phyloP scores from a whole-genome alignment of 92 coral and sea anemone species.

The Isaurus tuberculatus region DNA sequence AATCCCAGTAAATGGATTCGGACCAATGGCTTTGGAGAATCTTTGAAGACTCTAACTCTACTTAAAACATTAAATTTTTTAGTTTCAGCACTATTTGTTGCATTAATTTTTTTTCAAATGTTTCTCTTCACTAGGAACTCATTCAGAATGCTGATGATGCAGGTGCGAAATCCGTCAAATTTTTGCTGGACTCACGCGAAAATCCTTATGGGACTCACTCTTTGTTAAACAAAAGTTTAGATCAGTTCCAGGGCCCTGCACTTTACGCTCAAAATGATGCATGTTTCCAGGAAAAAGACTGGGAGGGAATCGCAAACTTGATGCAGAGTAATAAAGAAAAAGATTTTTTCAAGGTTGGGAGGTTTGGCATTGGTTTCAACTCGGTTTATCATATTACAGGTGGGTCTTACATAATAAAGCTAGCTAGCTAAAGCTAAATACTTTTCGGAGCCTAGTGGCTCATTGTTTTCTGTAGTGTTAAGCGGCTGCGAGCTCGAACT shows the following conservation, averaged over 20 bases:
- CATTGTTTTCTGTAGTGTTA: too few species aligned
- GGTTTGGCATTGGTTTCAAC: slow-evolving; percentile 65
- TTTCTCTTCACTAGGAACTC: slow-evolving; percentile 37
- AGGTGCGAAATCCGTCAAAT: slow-evolving; percentile 56
- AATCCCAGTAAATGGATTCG: too few species aligned
- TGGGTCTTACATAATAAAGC: neutral
- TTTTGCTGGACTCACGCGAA: slow-evolving; percentile 49
- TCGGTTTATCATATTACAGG: slow-evolving; percentile 63
- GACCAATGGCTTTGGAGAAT: too few species aligned
- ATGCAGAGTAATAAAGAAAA: slow-evolving; percentile 60
- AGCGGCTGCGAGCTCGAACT: too few species aligned
- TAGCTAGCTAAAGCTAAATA: too few species aligned
- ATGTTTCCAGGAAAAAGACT: slow-evolving; percentile 47
- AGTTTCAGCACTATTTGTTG: too few species aligned
- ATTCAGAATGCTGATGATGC: slow-evolving; percentile 68
- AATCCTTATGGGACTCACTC: slow-evolving; percentile 46
- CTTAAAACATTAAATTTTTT: too few species aligned
- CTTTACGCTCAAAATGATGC: slow-evolving; percentile 61
- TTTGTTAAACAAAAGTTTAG: slow-evolving; percentile 28
- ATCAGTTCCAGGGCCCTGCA: slow-evolving; percentile 60
- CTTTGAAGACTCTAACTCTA: too few species aligned
- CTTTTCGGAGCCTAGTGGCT: too few species aligned
- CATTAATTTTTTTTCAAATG: neutral
- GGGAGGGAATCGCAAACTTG: slow-evolving; percentile 58
- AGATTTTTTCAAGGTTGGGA: slow-evolving; percentile 54